A percentile compares a stretch with the other conserved stretches of the same genome.
phyloP scores from a whole-genome alignment of 2,888 invertebrate species.

The Eristalis intricaria region DNA sequence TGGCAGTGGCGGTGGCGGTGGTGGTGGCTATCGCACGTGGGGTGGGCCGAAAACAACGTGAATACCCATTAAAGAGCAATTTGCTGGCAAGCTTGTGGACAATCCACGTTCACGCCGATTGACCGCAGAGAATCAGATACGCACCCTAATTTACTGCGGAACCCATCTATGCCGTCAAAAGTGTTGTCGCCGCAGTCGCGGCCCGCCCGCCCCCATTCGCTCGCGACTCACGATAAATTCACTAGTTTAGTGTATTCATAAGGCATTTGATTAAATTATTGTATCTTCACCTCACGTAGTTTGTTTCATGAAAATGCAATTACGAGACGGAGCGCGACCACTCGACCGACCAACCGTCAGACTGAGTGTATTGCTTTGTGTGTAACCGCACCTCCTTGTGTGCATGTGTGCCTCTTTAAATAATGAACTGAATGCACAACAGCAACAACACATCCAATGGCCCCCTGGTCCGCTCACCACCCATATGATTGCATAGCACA shows the following conservation, averaged over 20 bases:
- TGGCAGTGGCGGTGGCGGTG: not conserved
- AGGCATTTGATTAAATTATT: slow-evolving; percentile 27
- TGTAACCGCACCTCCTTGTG: not conserved
- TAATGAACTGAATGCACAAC: slow-evolving; percentile 31
- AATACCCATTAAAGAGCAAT: not conserved
- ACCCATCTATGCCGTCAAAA: not conserved
- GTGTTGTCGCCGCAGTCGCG: too few species aligned
- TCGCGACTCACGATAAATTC: not conserved
- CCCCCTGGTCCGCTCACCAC: slow-evolving; percentile 1
- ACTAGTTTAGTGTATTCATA: slow-evolving; percentile 18
- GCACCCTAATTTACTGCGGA: not conserved
- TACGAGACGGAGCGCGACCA: not conserved
- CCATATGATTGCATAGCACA: slow-evolving; percentile 12
- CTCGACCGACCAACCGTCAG: slow-evolving; percentile 17
- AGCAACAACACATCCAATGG: not conserved
- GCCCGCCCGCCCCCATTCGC: not conserved
- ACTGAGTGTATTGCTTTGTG: slow-evolving; percentile 24
- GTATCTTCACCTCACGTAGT: slow-evolving; percentile 22
- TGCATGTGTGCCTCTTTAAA: not conserved
- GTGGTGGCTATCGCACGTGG: not conserved
- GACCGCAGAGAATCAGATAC: not conserved
- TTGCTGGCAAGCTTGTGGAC: not conserved
- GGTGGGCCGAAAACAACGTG: not conserved
- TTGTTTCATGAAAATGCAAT: slow-evolving; percentile 28
- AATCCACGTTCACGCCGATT: not conserved